Conservation (phyloP, 1,140 invertebrate genomes). For the Drosophila oshimai region DNA sequence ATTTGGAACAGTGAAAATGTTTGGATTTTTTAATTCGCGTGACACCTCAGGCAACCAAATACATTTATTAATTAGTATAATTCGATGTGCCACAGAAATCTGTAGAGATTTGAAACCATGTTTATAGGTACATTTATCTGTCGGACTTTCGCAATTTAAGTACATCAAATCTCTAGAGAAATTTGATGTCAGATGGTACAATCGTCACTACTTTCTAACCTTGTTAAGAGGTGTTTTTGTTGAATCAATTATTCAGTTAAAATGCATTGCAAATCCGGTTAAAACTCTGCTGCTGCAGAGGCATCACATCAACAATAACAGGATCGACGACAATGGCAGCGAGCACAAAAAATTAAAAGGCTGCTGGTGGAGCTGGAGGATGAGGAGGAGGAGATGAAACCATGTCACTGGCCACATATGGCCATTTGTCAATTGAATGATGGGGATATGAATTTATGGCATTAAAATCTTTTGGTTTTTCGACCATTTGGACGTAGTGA, state of each 20-base stretch:
- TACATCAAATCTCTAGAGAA: no score
- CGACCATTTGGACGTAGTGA: conserved; percentile 15
- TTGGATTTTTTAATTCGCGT: no score
- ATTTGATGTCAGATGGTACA: no score
- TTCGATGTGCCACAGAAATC: no score
- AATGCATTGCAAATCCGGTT: conserved; percentile 61
- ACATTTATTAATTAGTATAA: no score
- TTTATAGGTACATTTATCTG: no score
- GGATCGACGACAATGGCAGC: background rate
- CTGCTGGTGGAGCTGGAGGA: background rate
- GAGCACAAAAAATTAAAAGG: background rate
- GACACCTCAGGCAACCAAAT: no score
- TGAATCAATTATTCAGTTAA: conserved; percentile 72
- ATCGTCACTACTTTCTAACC: no score
- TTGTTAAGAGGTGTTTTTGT: no score
- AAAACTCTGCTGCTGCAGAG: conserved; percentile 18
- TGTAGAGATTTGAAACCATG: no score
- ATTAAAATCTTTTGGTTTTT: conserved; percentile 66
- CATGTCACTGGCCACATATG: conserved; percentile 52
- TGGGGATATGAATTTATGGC: conserved; percentile 63
- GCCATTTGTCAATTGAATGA: conserved; percentile 71
- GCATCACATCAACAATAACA: background rate
- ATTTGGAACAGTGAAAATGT: no score
- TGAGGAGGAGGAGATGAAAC: conserved; percentile 1
- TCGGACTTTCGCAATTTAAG: no score